These are phyloP conservation scores for Scartelaos histophorus DNA, from an alignment of 2,113 vertebrate species.

Conservation along the genomic window DNA sequence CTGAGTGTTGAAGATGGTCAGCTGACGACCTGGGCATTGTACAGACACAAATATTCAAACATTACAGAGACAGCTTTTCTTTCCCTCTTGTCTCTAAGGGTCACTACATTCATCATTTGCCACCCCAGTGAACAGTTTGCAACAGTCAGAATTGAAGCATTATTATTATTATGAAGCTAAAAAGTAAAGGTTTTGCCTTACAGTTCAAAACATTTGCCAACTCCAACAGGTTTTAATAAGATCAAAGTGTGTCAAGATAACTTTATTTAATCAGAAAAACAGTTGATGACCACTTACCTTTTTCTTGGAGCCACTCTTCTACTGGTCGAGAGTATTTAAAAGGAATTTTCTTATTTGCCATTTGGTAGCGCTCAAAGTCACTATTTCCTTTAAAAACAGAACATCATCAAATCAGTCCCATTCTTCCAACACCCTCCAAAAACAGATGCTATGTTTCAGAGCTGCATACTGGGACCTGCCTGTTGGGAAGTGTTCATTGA, in stretches of 20 bases:
- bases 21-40: constrained; percentile 85
- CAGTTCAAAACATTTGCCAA: not conserved
- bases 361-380: constrained; percentile 98
- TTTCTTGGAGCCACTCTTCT: constrained; percentile 99
- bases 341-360: constrained; percentile 99
- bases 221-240: not conserved
- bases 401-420: constrained; percentile 17
- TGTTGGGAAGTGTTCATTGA: constrained; percentile 96
- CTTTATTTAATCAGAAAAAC: not conserved
- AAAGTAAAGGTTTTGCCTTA: not conserved
- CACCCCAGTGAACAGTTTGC: not conserved
- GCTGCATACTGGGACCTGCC: constrained; percentile 66
- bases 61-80: not conserved
- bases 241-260: not conserved
- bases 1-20: constrained; percentile 99
- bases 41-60: not conserved
- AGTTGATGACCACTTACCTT: constrained; percentile 85
- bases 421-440: not conserved
- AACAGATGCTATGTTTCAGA: not conserved
- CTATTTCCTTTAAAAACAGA: constrained; percentile 95
- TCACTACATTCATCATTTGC: not conserved
- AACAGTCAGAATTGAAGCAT: not conserved
- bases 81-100: not conserved
- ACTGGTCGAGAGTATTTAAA: constrained; percentile 97
- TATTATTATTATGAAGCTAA: not conserved